phyloP scores from a whole-genome alignment of 1,140 invertebrate genomes.

The Drosophila mojavensis region DNA sequence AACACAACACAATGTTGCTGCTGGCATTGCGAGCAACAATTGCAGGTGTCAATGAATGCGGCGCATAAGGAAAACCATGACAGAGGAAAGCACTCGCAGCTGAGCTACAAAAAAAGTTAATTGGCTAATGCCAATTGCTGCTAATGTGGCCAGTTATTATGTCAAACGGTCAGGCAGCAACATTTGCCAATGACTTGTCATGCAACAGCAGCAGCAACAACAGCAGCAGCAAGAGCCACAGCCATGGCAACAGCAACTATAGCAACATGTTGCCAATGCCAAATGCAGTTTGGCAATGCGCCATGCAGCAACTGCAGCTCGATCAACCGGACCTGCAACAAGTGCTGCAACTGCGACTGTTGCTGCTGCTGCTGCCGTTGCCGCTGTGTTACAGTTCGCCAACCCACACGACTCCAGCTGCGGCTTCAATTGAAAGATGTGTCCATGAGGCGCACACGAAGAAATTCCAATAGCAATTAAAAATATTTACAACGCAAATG shows the following conservation, averaged over 20 bases:
- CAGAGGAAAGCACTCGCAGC: conserved; percentile 44
- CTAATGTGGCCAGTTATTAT: conserved; percentile 82
- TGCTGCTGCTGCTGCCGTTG: background rate
- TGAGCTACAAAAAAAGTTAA: conserved; percentile 64
- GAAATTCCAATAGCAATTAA: conserved; percentile 80
- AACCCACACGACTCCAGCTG: conserved; percentile 61
- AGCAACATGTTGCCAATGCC: conserved; percentile 42
- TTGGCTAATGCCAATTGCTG: conserved; percentile 80
- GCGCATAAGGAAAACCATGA: conserved; percentile 77
- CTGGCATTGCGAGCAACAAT: conserved; percentile 51
- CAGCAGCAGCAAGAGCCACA: conserved; percentile 24
- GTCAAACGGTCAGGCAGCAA: conserved; percentile 77
- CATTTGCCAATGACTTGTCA: conserved; percentile 55
- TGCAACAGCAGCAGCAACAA: conserved; percentile 39
- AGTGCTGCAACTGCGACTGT: conserved; percentile 3
- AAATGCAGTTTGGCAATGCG: conserved; percentile 21
- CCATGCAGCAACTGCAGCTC: conserved; percentile 7
- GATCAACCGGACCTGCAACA: conserved; percentile 49
- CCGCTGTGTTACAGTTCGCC: conserved; percentile 69
- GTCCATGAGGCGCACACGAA: conserved; percentile 71
- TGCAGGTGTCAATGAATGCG: conserved; percentile 81
- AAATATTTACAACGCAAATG: conserved; percentile 82
- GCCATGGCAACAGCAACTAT: conserved; percentile 18
- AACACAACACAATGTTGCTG: conserved; percentile 14
- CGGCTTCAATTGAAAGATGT: conserved; percentile 69